Evolutionary conservation across 2,888 invertebrate genomes (phyloP), one percentile per base, ranked within the genome.

Genomic region (Entomobrya multifasciata): DNA sequence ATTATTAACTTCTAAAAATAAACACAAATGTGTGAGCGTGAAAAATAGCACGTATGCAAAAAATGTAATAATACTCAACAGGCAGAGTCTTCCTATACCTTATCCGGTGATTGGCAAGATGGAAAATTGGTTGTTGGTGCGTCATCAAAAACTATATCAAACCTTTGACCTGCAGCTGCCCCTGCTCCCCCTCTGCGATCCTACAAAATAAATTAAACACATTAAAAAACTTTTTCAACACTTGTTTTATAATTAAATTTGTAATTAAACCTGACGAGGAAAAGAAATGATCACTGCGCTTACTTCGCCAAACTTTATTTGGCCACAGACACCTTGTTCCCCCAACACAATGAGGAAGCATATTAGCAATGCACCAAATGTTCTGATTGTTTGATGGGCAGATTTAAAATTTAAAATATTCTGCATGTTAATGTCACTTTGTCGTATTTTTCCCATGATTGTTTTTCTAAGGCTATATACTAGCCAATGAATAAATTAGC

Each of bases 71-170:
- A 25, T 25, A 57, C 5, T 10, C 57, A 57, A n/a, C 52, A 52
- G 17, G 20, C 27, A 4, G 11, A 36, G 13, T 76, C 30, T 11
- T 4, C 15, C n/a, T 57, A 22, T 78, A 91, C 91, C 87, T 89
- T 88, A 49, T 90, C 89, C 15, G 89, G 90, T 4, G 90, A 87
- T 55, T 87, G 87, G 76, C 91, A 91, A 0, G 81, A 25, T 44
- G 90, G 90, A 57, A 87, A 87, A 41, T 67, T 81, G 10, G 76
- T 70, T 0, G 90, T 88, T 3, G 89, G 90, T 15, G 85, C 88
- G 67, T 91, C 91, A 79, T 91, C 91, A 87, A 91, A 91, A 17
- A 90, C 84, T 15, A 90, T 89, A 25, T 88, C 88, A 77, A 88
- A 88, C 62, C 86, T 67, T 44, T 86, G 44, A 27, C 55, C 70